Evolutionary conservation across 1,140 invertebrate genomes (phyloP).

Genomic region (Temnothorax longispinosus): DNA sequence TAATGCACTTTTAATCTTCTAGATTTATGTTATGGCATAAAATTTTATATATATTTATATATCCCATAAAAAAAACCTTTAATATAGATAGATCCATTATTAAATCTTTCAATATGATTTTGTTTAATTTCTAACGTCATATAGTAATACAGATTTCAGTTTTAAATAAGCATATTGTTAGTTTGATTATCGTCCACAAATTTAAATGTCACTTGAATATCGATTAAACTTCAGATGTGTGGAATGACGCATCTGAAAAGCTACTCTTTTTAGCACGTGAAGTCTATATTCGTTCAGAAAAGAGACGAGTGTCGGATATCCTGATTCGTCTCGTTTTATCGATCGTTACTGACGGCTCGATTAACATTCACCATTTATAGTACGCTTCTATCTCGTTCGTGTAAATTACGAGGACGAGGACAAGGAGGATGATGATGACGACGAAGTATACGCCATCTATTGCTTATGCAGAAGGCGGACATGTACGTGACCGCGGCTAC

Average conservation of each 20-base stretch:
- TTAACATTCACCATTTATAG: constrained; percentile 22
- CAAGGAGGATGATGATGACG: constrained; percentile 22
- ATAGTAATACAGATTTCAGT: background rate
- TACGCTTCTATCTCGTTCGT: constrained; percentile 10
- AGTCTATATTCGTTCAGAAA: background rate
- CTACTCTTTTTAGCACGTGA: background rate
- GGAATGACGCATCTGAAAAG: background rate
- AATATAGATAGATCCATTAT: background rate
- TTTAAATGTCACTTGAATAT: background rate
- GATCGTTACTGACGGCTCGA: background rate
- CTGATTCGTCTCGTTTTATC: background rate
- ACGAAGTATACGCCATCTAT: constrained; percentile 14
- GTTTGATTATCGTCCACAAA: background rate
- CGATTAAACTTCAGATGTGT: background rate
- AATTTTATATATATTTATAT: background rate
- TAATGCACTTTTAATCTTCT: background rate
- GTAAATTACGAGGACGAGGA: constrained; percentile 27
- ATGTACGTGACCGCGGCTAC: constrained; percentile 35
- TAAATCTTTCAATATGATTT: background rate
- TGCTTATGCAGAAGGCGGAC: constrained; percentile 50
- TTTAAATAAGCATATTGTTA: background rate
- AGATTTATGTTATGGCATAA: background rate
- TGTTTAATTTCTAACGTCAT: background rate
- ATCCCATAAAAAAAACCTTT: background rate
- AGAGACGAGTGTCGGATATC: background rate